A percentile compares a stretch with the other conserved stretches of the same genome.
Evolutionary conservation across 2,888 invertebrate genomes (phyloP).

Genomic region (Chymomyza procnemis): DNA sequence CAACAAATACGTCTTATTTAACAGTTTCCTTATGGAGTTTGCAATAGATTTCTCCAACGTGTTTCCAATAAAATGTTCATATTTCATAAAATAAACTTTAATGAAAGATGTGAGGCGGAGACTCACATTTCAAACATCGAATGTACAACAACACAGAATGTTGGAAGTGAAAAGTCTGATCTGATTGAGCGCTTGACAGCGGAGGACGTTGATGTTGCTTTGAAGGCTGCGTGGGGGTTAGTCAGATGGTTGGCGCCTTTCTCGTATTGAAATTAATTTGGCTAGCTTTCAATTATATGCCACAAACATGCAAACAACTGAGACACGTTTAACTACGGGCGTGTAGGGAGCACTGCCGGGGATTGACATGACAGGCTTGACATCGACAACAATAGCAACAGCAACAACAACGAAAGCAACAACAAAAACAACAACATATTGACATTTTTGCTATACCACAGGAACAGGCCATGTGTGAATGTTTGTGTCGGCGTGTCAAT

Average conservation of each 20-base stretch:
- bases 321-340: constrained; percentile 57
- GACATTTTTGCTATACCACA: constrained; percentile 56
- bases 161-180: background rate
- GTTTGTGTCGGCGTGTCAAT: constrained; percentile 74
- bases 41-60: too few species aligned
- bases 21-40: too few species aligned
- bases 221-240: background rate
- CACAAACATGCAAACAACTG: constrained; percentile 75
- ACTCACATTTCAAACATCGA: background rate
- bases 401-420: constrained; percentile 7
- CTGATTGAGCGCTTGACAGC: background rate
- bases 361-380: constrained; percentile 68
- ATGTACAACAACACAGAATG: too few species aligned
- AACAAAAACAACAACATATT: constrained; percentile 67
- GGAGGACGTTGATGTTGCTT: background rate
- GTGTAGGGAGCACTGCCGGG: constrained; percentile 30
- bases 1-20: too few species aligned
- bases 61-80: background rate
- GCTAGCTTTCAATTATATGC: constrained; percentile 78
- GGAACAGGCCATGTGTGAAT: constrained; percentile 64
- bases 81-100: background rate
- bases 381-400: constrained; percentile 20
- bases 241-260: constrained; percentile 51
- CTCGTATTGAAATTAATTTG: constrained; percentile 75
- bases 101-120: background rate